Evolutionary conservation across 2,797 vertebrate genomes (phyloP).

Genomic region (Dipus sagitta): DNA sequence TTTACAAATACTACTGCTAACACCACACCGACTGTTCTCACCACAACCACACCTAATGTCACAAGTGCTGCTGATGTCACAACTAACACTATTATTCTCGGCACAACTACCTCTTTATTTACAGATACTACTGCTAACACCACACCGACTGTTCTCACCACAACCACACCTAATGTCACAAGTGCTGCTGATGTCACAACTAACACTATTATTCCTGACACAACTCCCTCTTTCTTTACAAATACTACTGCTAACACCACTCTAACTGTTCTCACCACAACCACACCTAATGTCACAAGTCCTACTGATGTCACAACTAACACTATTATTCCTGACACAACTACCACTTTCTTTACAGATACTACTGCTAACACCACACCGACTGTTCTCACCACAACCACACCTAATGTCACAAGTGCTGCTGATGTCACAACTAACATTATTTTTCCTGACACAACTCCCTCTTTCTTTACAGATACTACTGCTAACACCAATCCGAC

Average conservation of each 20-base stretch:
- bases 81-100: accelerated
- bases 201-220: accelerated
- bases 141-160: too few relatives aligned
- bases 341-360: background rate
- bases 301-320: background rate
- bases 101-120: accelerated
- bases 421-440: background rate
- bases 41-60: too few relatives aligned
- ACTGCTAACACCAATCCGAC: accelerated
- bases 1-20: accelerated
- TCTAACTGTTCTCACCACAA: too few relatives aligned
- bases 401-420: background rate
- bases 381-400: background rate
- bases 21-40: too few relatives aligned
- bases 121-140: background rate
- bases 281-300: background rate
- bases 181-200: too few relatives aligned
- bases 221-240: background rate
- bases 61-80: accelerated
- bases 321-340: background rate
- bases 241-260: background rate
- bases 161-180: too few relatives aligned
- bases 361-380: accelerated
- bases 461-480: background rate
- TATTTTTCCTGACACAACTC: background rate